Evolutionary conservation across 2,113 vertebrate species (phyloP), one percentile per base, ranked within the genome.

Genomic region (Uria lomvia): DNA sequence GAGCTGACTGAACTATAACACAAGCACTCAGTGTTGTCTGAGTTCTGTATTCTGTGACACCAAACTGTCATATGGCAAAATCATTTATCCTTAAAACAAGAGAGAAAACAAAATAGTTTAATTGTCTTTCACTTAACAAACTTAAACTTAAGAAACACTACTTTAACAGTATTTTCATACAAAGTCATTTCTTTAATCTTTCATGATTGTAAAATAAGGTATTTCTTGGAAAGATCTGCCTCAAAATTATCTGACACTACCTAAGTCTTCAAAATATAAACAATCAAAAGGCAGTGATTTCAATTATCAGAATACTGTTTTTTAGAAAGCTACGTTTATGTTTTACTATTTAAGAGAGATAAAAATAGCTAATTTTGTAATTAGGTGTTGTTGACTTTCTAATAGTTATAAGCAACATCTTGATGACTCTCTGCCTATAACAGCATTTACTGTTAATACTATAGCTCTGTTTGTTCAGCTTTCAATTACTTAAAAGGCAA

Each of bases 401-500:
- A 62, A 77, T 83, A 45, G 9, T 66, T 96, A 32, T 83, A 68
- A 94, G 40, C 12, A 93, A 74, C 49, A n/a, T 53, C 13, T 88
- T 88, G 24, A 43, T 81, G 88, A 30, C 10, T 86, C 34, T 70
- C 14, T 18, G 68, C 18, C 72, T 83, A 53, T 84, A 96, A 81
- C 30, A 30, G 2, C 11, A 75, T 52, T 79, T 81, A 24, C 11
- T 93, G 40, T 94, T 76, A 68, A 59, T 67, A 90, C 45, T 71
- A 18, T 77, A 74, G 4, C 4, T 88, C 9, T 88, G 53, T 68
- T 96, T 94, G 24, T 63, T 89, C 80, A 91, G 16, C 26, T 93
- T 92, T 94, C 80, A 88, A 62, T 95, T 95, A 96, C 74, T 92
- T 91, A 52, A 70, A 85, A 86, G 60, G 8, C 18, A 89, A 47